Percentiles rank a stretch among this genome's conserved stretches.
These are phyloP conservation scores for Antheraea assamensis DNA, from an alignment of 2,888 invertebrate genomes.

Conservation along the genomic window DNA sequence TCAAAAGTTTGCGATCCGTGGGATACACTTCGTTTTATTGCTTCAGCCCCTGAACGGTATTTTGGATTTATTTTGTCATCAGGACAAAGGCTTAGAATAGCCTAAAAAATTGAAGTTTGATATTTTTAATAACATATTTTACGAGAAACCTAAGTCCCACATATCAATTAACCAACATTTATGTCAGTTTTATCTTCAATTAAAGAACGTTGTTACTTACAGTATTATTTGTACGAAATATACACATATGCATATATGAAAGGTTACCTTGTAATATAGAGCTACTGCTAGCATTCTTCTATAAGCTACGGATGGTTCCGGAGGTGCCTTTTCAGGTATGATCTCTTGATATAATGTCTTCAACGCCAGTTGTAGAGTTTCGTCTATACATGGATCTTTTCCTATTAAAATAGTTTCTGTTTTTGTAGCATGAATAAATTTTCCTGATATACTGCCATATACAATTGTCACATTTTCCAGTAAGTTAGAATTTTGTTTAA, in stretches of 20 bases:
- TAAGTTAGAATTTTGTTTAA: conserved; percentile 67
- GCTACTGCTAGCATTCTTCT: conserved; percentile 83
- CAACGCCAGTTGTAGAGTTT: conserved; percentile 77
- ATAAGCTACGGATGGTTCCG: conserved; percentile 83
- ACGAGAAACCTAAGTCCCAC: not conserved
- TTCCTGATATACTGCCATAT: conserved; percentile 70
- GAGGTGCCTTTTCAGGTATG: conserved; percentile 78
- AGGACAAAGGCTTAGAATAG: conserved; percentile 81
- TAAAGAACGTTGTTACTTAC: not conserved
- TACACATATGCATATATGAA: not conserved
- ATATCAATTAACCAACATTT: not conserved
- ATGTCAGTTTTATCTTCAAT: not conserved
- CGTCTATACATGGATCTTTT: conserved; percentile 73
- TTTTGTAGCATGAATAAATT: conserved; percentile 81
- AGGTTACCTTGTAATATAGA: conserved; percentile 85
- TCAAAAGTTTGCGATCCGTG: conserved; percentile 87
- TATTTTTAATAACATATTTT: not conserved
- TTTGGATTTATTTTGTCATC: conserved; percentile 67
- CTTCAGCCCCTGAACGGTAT: conserved; percentile 81
- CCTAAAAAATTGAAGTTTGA: conserved; percentile 48
- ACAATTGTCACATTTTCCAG: conserved; percentile 70
- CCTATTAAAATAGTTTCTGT: conserved; percentile 77
- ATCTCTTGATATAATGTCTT: conserved; percentile 78
- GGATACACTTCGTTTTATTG: conserved; percentile 84
- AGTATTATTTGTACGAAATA: not conserved